phyloP scores from a whole-genome alignment of 2,113 vertebrate species.

The Paramisgurnus dabryanus region DNA sequence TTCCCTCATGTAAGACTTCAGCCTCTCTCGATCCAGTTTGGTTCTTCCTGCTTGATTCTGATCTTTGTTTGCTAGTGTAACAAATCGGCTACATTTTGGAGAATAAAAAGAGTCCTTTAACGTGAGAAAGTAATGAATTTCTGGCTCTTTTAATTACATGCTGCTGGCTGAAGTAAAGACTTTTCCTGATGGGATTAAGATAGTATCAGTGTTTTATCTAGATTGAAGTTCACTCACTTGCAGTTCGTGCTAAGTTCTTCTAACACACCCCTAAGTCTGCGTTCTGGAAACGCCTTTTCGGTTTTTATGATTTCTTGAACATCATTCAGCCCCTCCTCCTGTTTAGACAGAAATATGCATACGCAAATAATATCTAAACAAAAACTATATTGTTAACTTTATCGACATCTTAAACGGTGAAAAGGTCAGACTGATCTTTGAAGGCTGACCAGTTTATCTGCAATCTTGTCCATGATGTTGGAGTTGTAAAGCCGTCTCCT shows the following conservation, averaged over 20 bases:
- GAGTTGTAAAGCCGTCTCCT: slow-evolving; percentile 90
- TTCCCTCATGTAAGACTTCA: slow-evolving; percentile 91
- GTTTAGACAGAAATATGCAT: slow-evolving; percentile 26
- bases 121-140: background rate
- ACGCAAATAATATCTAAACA: background rate
- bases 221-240: slow-evolving; percentile 70
- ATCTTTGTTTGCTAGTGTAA: slow-evolving; percentile 89
- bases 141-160: background rate
- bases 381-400: no score
- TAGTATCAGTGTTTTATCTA: background rate
- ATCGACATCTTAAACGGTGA: background rate
- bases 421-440: background rate
- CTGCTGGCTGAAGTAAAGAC: background rate
- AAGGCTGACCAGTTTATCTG: slow-evolving; percentile 87
- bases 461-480: slow-evolving; percentile 94
- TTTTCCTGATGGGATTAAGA: background rate
- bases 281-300: slow-evolving; percentile 90
- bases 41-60: slow-evolving; percentile 84
- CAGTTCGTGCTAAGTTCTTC: slow-evolving; percentile 90
- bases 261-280: slow-evolving; percentile 89
- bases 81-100: slow-evolving; percentile 78
- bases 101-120: background rate
- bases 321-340: slow-evolving; percentile 96
- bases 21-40: slow-evolving; percentile 88
- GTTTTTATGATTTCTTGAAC: slow-evolving; percentile 98